phyloP scores from a whole-genome alignment of 2,888 invertebrate genomes.

The Chydorus sphaericus region DNA sequence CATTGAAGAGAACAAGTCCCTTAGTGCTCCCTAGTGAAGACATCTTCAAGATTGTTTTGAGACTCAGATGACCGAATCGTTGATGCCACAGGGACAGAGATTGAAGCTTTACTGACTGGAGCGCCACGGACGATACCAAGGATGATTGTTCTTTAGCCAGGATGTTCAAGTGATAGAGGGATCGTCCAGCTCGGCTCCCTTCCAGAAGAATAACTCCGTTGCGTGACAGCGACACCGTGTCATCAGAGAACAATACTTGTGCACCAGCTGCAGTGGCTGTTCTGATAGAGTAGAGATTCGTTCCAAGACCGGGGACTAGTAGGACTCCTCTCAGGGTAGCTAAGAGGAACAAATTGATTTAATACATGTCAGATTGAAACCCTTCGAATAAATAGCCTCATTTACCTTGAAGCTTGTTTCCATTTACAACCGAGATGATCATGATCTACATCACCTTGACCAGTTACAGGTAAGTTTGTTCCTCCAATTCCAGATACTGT shows the following conservation, averaged over 20 bases:
- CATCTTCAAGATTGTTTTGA: not conserved
- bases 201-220: not conserved
- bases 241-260: not conserved
- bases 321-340: not conserved
- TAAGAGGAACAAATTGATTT: too few species aligned
- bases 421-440: not conserved
- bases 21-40: not conserved
- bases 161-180: not conserved
- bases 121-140: not conserved
- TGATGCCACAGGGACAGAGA: not conserved
- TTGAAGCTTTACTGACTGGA: not conserved
- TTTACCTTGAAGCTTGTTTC: not conserved
- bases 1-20: constrained; percentile 1
- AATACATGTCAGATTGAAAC: not conserved
- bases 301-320: not conserved
- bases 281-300: not conserved
- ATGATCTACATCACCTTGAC: not conserved
- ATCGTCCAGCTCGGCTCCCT: not conserved
- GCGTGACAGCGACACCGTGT: not conserved
- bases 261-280: not conserved
- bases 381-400: not conserved
- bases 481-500: not conserved
- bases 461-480: not conserved
- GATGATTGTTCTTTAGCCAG: not conserved
- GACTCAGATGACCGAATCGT: not conserved